phyloP scores from a whole-genome alignment of 2,113 vertebrate genomes.

The Psittacula cyanocephala region DNA sequence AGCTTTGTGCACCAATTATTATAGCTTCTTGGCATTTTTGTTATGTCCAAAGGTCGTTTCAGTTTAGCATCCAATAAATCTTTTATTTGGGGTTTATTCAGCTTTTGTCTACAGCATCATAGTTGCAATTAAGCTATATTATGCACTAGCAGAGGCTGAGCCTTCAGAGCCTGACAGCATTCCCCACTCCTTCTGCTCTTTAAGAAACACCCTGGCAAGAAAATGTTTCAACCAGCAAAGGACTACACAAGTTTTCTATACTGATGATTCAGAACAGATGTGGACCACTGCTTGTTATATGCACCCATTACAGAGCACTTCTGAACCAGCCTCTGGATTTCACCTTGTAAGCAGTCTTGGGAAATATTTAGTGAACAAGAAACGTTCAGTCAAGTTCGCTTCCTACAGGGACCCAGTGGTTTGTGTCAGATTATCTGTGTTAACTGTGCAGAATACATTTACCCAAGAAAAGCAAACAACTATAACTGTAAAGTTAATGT shows the following conservation, averaged over 20 bases:
- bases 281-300: not conserved
- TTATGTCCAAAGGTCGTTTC: not conserved
- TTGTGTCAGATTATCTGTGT: not conserved
- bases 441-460: not conserved
- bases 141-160: not conserved
- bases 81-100: slow-evolving; percentile 26
- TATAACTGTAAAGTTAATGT: not conserved
- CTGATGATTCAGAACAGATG: not conserved
- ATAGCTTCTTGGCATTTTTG: not conserved
- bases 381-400: not conserved
- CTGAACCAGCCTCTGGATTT: not conserved
- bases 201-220: not conserved
- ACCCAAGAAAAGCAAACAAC: slow-evolving; percentile 47
- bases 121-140: not conserved
- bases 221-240: not conserved
- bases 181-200: not conserved
- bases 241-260: not conserved
- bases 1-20: slow-evolving; percentile 34
- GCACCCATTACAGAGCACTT: not conserved
- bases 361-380: not conserved
- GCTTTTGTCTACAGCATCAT: not conserved
- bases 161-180: not conserved
- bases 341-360: not conserved
- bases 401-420: not conserved
- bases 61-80: slow-evolving; percentile 13